Conservation (phyloP, 2,797 vertebrate species). For the Vultur gryphus region DNA sequence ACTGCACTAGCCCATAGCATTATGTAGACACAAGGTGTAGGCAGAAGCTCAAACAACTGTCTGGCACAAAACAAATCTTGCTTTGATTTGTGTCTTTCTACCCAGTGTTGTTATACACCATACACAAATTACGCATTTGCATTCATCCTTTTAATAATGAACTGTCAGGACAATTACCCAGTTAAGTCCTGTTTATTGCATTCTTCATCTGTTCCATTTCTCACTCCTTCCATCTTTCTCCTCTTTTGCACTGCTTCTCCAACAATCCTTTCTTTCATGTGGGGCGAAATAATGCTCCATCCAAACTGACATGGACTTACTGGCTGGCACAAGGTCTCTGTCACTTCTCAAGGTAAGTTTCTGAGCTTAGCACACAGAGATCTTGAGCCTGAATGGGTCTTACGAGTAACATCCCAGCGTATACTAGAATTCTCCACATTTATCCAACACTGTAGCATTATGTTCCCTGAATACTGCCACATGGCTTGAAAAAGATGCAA, state of each 20-base stretch:
- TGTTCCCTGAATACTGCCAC: background rate
- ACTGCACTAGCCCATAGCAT: background rate
- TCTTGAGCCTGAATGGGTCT: background rate
- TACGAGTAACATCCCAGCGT: background rate
- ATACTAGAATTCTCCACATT: background rate
- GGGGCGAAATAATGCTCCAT: background rate
- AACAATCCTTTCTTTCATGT: background rate
- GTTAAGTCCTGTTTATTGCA: background rate
- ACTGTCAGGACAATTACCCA: background rate
- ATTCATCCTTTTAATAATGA: background rate
- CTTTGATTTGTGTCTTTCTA: background rate
- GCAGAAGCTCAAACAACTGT: background rate
- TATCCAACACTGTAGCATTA: background rate
- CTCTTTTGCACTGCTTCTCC: background rate
- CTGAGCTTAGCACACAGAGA: background rate
- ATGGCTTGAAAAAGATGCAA: background rate
- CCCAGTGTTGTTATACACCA: background rate
- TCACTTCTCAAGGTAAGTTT: background rate
- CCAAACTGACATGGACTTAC: background rate
- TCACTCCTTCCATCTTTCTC: background rate
- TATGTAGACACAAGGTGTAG: background rate
- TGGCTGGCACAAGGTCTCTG: background rate
- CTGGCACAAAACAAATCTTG: background rate
- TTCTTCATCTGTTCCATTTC: background rate
- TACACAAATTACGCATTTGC: background rate